These are phyloP conservation scores for Diplodus puntazzo DNA, from an alignment of 2,797 vertebrate species.

Conservation along the genomic window DNA sequence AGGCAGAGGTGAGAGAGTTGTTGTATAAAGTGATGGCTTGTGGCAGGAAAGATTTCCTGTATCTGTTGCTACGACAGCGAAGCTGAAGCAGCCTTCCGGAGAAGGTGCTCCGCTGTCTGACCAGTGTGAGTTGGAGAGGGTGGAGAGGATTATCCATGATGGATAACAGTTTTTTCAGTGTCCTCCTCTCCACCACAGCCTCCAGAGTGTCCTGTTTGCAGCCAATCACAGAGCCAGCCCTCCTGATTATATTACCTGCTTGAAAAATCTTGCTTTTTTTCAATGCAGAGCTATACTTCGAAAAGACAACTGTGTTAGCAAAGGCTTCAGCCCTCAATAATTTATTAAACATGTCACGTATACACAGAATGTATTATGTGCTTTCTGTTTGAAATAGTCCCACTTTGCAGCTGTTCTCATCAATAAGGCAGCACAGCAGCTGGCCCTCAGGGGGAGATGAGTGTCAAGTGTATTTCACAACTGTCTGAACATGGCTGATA, in stretches of 20 bases:
- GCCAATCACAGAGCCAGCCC: no score
- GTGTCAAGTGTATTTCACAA: slow-evolving; percentile 36
- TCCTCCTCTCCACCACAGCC: no score
- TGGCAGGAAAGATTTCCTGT: no score
- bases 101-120: no score
- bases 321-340: background rate
- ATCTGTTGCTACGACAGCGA: no score
- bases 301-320: background rate
- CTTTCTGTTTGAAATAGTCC: slow-evolving; percentile 18
- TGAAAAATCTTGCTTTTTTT: background rate
- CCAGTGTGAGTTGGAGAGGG: no score
- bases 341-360: slow-evolving; percentile 4
- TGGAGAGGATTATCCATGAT: no score
- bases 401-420: slow-evolving; percentile 14
- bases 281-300: background rate
- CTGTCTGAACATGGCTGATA: slow-evolving; percentile 10
- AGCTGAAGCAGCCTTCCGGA: no score
- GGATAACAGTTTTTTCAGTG: no score
- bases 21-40: no score
- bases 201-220: no score
- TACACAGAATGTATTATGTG: background rate
- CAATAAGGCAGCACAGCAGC: slow-evolving; percentile 11
- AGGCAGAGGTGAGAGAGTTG: no score
- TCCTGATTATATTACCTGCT: background rate
- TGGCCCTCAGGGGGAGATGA: slow-evolving; percentile 16